Evolutionary conservation across 2,113 vertebrate species (phyloP).

Genomic region (Brachypteracias leptosomus): DNA sequence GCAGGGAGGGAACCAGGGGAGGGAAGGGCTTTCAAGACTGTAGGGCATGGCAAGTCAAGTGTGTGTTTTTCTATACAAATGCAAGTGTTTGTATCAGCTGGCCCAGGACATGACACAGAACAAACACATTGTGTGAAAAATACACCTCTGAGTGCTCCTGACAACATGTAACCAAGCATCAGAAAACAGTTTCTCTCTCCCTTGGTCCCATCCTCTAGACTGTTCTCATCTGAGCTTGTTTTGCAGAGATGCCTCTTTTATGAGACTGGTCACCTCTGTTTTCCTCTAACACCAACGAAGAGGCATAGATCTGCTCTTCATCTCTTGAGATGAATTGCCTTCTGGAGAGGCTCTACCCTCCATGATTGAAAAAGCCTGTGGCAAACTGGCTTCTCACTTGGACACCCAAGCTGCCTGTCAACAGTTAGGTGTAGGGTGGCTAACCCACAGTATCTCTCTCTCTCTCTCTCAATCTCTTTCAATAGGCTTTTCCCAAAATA

Average conservation of each 20-base stretch:
- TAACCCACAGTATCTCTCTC: neutral
- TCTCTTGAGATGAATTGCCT: neutral
- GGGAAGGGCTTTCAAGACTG: neutral
- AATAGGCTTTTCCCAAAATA: neutral
- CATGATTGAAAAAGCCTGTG: neutral
- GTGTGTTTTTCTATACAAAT: neutral
- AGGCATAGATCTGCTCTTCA: neutral
- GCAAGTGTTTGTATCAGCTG: neutral
- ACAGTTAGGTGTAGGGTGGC: fast-evolving
- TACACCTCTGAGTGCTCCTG: neutral
- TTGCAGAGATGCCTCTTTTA: neutral
- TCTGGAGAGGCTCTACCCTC: neutral
- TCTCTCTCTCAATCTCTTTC: neutral
- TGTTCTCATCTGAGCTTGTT: neutral
- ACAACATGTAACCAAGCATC: fast-evolving
- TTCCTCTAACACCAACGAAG: neutral
- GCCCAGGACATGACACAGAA: neutral
- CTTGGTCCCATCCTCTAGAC: neutral
- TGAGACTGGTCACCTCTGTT: neutral
- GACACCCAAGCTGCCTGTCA: neutral
- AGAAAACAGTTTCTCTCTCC: neutral
- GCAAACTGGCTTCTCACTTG: neutral
- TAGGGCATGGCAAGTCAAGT: neutral
- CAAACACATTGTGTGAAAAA: neutral
- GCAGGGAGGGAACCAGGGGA: neutral